These are phyloP conservation scores for Hepsetus odoe DNA, from an alignment of 2,113 vertebrate species.

Conservation along the genomic window DNA sequence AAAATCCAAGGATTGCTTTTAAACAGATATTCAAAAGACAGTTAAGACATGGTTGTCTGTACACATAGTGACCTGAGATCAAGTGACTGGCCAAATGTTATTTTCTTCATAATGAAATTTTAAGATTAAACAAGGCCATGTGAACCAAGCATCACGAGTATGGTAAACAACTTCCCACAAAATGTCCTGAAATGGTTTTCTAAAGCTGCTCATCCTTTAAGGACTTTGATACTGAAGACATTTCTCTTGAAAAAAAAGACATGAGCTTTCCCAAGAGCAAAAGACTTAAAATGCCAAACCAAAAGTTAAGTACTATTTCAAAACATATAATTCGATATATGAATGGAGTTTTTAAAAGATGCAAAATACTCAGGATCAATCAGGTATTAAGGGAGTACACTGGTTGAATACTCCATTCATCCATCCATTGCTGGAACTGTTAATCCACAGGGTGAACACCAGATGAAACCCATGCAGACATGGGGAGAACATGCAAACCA, in stretches of 20 bases:
- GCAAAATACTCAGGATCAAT: neutral
- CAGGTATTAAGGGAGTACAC: neutral
- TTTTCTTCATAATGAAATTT: slow-evolving; percentile 66
- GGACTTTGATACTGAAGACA: slow-evolving; percentile 4
- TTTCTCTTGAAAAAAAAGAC: neutral
- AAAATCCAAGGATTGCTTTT: too few relatives aligned
- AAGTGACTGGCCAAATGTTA: slow-evolving; percentile 50
- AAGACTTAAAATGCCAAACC: neutral
- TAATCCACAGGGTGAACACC: too few relatives aligned
- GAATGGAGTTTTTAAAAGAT: neutral
- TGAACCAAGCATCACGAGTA: slow-evolving; percentile 59
- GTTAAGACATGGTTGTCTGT: neutral
- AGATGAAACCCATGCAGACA: too few relatives aligned
- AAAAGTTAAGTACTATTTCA: neutral
- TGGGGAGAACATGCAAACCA: too few relatives aligned
- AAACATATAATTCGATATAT: neutral
- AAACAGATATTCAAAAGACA: slow-evolving; percentile 18
- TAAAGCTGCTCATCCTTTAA: slow-evolving; percentile 16
- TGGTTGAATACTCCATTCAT: too few relatives aligned
- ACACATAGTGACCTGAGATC: slow-evolving; percentile 58
- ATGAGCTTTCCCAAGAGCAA: neutral
- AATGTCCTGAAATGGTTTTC: slow-evolving; percentile 23
- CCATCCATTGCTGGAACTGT: too few relatives aligned
- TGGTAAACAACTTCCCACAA: slow-evolving; percentile 43
- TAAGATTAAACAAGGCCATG: slow-evolving; percentile 62